Evolutionary conservation across 2,888 invertebrate species (phyloP), one percentile per base, ranked within the genome.

Genomic region (Eilema griseolum): DNA sequence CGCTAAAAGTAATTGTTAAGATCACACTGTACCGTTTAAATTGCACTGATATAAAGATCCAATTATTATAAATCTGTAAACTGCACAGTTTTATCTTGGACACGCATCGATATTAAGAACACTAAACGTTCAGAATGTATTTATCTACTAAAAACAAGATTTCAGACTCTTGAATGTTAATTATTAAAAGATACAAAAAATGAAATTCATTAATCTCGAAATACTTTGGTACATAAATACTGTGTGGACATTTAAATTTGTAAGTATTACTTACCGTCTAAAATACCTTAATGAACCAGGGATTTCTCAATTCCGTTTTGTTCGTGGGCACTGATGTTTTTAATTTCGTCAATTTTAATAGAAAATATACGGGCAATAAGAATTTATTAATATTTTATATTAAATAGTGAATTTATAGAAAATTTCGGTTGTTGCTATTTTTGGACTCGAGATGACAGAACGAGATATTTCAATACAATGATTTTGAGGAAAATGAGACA

Each of bases 391-490:
- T 46, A 46, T 46, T 46, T 46, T 33, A 16, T 46, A 46, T 46
- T 46, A 20, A 46, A 41, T 16, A 16, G 14, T 41, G 41, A 41
- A 41, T 62, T 41, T 26, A 57, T 66, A 66, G 67, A 66, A 64
- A 61, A 79, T 57, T 46, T 70, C n/a, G 72, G 67, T 14, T 24
- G 31, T 5, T 7, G 62, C 12, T 74, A 67, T 76, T 74, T 72
- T 77, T 31, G 11, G 8, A 31, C 52, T 28, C 61, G 52, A 65
- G 37, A 65, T 72, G 56, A 64, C 33, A 61, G 26, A 70, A 70
- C 67, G 10, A 67, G 41, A 66, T 79, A 75, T 75, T 78, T 75
- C 63, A 20, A 62, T 70, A 57, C 37, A 69, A 71, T 63, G 56
- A 56, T 61, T 61, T 66, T 57, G 11, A 61, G 11, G 56, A 60